phyloP scores from a whole-genome alignment of 1,140 invertebrate species.

The Ceratina calcarata region DNA sequence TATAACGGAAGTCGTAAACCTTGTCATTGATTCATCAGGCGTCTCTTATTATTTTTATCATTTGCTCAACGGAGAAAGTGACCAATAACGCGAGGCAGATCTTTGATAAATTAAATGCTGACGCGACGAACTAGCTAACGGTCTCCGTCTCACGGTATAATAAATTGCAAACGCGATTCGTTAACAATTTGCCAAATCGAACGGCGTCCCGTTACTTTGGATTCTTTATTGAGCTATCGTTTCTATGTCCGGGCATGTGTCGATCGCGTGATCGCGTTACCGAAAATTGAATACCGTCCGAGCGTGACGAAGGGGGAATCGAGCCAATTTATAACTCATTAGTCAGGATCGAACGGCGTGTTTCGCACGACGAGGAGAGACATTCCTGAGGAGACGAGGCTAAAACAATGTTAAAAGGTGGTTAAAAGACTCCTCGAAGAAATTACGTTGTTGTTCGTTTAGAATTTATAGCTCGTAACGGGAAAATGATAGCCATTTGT shows the following conservation, averaged over 20 bases:
- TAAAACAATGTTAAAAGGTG: too few relatives aligned
- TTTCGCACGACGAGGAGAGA: too few relatives aligned
- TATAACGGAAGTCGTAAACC: background rate
- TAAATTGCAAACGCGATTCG: too few relatives aligned
- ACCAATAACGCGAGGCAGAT: background rate
- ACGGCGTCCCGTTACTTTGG: too few relatives aligned
- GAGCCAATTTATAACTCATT: constrained; percentile 71
- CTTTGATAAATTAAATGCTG: background rate
- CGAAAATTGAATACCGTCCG: constrained; percentile 65
- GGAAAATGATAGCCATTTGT: too few relatives aligned
- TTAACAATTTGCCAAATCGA: too few relatives aligned
- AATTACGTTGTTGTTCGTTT: too few relatives aligned
- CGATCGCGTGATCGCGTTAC: constrained; percentile 58
- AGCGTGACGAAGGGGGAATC: constrained; percentile 32
- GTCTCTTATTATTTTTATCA: background rate
- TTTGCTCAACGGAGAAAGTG: background rate
- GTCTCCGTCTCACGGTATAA: background rate
- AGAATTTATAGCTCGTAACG: too few relatives aligned
- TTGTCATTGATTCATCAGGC: background rate
- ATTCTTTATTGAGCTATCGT: too few relatives aligned
- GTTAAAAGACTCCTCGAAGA: too few relatives aligned
- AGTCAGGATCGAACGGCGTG: constrained; percentile 54
- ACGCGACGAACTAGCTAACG: too few relatives aligned
- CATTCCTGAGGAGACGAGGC: too few relatives aligned
- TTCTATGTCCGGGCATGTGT: background rate